A percentile compares a stretch with the other conserved stretches of the same genome.
Evolutionary conservation across 2,113 vertebrate species (phyloP).

Genomic region (Cyprinodon brontotheroides): DNA sequence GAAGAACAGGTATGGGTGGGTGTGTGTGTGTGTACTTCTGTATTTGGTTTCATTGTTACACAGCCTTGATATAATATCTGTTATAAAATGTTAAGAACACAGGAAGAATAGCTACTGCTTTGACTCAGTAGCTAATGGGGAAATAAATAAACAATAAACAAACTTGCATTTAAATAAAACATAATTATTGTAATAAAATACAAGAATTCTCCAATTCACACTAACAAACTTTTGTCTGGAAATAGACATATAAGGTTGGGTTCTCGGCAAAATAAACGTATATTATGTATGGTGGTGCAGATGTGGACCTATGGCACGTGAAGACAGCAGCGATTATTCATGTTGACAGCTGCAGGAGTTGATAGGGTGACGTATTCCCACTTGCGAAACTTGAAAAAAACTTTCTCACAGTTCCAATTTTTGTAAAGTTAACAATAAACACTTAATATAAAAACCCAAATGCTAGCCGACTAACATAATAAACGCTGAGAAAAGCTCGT

Average conservation of each 20-base stretch:
- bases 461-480: neutral
- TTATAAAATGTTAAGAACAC: no score
- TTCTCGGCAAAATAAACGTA: neutral
- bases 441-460: constrained; percentile 9
- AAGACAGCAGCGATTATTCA: constrained; percentile 52
- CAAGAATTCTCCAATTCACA: no score
- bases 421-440: constrained; percentile 18
- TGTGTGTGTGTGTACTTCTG: no score
- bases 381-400: constrained; percentile 36
- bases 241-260: neutral
- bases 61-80: no score
- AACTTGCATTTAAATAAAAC: neutral
- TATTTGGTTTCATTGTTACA: no score
- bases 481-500: neutral
- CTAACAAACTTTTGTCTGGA: no score
- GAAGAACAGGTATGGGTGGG: no score
- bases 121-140: no score
- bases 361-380: constrained; percentile 56
- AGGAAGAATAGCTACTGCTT: no score
- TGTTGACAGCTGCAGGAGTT: constrained; percentile 61
- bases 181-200: neutral
- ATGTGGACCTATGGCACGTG: constrained; percentile 16
- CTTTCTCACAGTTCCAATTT: constrained; percentile 46
- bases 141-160: neutral
- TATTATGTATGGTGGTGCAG: neutral